Evolutionary conservation across 2,113 vertebrate species (phyloP).

Genomic region (Microtus oregoni): DNA sequence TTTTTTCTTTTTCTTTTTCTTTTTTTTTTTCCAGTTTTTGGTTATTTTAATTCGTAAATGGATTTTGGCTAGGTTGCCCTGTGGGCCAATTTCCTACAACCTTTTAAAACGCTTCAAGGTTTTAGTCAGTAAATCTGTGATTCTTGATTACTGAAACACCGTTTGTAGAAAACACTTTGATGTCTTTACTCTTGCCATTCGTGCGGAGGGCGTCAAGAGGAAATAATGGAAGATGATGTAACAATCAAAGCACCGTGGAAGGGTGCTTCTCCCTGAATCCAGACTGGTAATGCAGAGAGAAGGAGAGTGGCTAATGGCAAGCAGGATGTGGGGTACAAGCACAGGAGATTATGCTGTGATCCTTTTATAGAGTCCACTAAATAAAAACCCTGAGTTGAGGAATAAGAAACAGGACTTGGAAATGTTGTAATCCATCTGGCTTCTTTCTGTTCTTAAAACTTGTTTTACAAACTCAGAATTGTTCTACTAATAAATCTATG

Average conservation of each 20-base stretch:
- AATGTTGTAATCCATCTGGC: not conserved
- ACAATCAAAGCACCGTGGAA: not conserved
- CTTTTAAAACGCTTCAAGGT: not conserved
- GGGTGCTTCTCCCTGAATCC: not conserved
- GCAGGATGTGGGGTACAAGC: not conserved
- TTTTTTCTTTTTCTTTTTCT: not conserved
- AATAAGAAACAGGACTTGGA: not conserved
- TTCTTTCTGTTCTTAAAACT: not conserved
- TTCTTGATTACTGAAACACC: constrained; percentile 22
- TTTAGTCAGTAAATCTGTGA: not conserved
- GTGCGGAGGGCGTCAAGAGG: not conserved
- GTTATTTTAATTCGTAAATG: constrained; percentile 55
- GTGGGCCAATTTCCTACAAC: not conserved
- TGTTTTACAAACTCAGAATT: not conserved
- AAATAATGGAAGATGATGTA: not conserved
- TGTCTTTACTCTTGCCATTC: constrained; percentile 8
- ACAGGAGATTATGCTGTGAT: not conserved
- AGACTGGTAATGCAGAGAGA: not conserved
- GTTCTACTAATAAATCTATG: not conserved
- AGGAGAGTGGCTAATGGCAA: not conserved
- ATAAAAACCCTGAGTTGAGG: not conserved
- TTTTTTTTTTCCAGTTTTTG: not conserved
- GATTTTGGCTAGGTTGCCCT: constrained; percentile 29
- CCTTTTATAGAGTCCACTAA: not conserved
- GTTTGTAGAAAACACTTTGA: not conserved